Percentiles rank a stretch among this genome's conserved stretches.
Evolutionary conservation across 1,140 invertebrate genomes (phyloP).

Genomic region (Babylonia areolata): DNA sequence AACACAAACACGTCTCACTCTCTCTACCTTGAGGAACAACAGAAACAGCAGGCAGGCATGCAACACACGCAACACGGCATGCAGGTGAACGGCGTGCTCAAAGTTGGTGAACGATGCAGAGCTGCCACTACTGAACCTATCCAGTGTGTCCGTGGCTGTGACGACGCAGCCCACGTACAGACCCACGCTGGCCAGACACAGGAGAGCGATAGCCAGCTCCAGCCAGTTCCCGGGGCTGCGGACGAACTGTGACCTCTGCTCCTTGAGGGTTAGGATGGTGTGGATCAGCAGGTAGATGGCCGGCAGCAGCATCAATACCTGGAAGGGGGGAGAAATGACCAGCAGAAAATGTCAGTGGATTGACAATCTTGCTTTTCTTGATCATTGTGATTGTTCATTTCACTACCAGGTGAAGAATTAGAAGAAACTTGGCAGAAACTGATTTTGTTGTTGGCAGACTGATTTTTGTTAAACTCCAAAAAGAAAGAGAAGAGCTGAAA

Average conservation of each 20-base stretch:
- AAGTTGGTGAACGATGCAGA: conserved; percentile 59
- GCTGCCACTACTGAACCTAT: conserved; percentile 48
- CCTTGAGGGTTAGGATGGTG: conserved; percentile 44
- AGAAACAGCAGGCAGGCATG: conserved; percentile 68
- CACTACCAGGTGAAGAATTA: too few relatives aligned
- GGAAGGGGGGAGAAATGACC: neutral
- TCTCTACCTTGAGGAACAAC: conserved; percentile 63
- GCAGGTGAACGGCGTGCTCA: conserved; percentile 56
- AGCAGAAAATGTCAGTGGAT: too few relatives aligned
- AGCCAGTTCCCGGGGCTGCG: conserved; percentile 60
- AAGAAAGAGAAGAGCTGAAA: too few relatives aligned
- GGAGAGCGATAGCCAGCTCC: conserved; percentile 56
- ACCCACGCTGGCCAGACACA: conserved; percentile 54
- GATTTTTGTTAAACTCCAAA: too few relatives aligned
- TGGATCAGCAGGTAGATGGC: conserved; percentile 61
- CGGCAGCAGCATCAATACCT: conserved; percentile 61
- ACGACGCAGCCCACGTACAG: conserved; percentile 66
- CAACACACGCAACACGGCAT: conserved; percentile 57
- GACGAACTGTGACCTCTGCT: conserved; percentile 52
- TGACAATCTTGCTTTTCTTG: too few relatives aligned
- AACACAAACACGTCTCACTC: neutral
- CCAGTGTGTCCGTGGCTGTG: conserved; percentile 58
- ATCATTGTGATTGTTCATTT: too few relatives aligned
- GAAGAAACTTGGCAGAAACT: too few relatives aligned
- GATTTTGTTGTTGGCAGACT: too few relatives aligned